Percentiles rank a stretch among this genome's conserved stretches.
phyloP scores from a whole-genome alignment of 2,888 invertebrate species.

The Neoascia interrupta region DNA sequence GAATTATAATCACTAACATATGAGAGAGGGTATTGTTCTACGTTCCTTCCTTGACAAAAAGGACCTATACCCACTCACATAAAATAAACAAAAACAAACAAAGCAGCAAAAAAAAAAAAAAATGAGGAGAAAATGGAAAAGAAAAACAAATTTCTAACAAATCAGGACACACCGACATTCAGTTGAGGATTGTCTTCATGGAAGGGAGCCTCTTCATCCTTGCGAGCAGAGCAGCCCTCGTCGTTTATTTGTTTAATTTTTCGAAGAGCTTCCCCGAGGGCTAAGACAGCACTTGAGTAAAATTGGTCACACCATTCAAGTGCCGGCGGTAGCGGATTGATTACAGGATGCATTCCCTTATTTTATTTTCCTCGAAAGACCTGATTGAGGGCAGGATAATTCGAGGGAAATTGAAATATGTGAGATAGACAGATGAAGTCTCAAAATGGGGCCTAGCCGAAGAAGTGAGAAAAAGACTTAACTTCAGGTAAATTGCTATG shows the following conservation, averaged over 20 bases:
- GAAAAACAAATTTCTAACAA: constrained; percentile 57
- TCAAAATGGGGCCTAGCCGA: too few relatives aligned
- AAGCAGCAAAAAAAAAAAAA: not conserved
- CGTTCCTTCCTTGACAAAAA: not conserved
- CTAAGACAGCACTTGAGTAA: constrained; percentile 59
- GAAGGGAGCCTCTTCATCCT: constrained; percentile 34
- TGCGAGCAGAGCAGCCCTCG: too few relatives aligned
- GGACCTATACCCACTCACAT: constrained; percentile 49
- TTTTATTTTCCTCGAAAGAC: not conserved
- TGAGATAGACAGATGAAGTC: too few relatives aligned
- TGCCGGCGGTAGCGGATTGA: constrained; percentile 38
- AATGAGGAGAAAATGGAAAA: constrained; percentile 10
- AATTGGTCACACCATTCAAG: constrained; percentile 64
- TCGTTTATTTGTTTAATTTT: constrained; percentile 66
- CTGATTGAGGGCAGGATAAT: too few relatives aligned
- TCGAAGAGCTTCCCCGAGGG: constrained; percentile 54
- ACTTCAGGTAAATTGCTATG: too few relatives aligned
- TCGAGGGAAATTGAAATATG: too few relatives aligned
- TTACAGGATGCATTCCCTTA: constrained; percentile 52
- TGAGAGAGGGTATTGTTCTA: constrained; percentile 31
- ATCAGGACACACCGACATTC: constrained; percentile 60
- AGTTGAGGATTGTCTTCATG: constrained; percentile 18
- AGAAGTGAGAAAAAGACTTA: too few relatives aligned
- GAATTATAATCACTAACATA: constrained; percentile 68
- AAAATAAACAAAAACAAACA: constrained; percentile 50